Conservation (phyloP, 37 sponge, comb jelly and placozoan genomes). For the Hexactinellida sp. region DNA sequence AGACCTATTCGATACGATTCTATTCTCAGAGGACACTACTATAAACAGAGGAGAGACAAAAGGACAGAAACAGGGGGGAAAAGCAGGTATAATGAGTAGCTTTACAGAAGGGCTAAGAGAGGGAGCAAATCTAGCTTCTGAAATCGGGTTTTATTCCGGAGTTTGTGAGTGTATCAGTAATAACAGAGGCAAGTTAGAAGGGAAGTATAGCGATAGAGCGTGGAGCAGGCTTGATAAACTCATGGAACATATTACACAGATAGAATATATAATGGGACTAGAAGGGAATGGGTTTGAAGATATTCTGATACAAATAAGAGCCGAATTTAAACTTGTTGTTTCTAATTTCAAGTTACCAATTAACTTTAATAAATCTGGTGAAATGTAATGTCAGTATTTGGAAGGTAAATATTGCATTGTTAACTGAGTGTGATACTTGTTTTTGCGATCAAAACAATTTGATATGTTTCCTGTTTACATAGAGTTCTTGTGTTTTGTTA, state of each 20-base stretch:
- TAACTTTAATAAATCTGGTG: not conserved
- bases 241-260: not conserved
- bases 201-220: not conserved
- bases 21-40: not conserved
- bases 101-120: not conserved
- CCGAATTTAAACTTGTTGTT: not conserved
- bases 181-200: not conserved
- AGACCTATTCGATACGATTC: not conserved
- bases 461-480: too few relatives aligned
- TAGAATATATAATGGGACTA: not conserved
- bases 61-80: not conserved
- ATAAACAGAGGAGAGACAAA: not conserved
- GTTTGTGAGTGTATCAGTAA: not conserved
- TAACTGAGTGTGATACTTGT: too few relatives aligned
- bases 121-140: not conserved
- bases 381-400: not conserved
- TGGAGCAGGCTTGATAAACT: not conserved
- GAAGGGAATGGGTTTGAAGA: not conserved
- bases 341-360: not conserved
- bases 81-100: not conserved
- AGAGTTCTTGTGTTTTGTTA: too few relatives aligned
- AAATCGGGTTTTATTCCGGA: not conserved
- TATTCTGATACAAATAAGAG: not conserved
- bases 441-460: too few relatives aligned
- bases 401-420: too few relatives aligned